Base-by-base conservation (phyloP, 2,888 invertebrate species). In the Himalopsyche anomala region DNA sequence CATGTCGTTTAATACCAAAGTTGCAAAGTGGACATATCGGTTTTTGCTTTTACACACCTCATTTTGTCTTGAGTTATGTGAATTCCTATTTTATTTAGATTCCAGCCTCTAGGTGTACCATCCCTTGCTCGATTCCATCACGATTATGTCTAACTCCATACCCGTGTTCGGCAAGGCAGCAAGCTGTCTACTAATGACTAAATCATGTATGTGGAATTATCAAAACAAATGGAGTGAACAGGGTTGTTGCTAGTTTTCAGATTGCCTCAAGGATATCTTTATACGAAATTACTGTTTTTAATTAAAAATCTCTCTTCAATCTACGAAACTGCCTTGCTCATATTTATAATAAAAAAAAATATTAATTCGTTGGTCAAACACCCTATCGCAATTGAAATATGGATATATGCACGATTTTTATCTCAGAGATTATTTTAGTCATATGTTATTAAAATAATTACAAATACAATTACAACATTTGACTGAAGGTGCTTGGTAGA, bases 151-250 rank as follows among this genome's bases (percentile, higher is more conserved):
- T 51, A 28, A 28, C 28, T 28, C 28, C 28, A 38, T 74, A 74
- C 15, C 74, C 74, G 5, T 36, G 74, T 74, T 74, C 74, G 36
- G 36, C 36, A 36, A 36, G 28, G 74, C 38, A 36, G 74, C 74
- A 74, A 36, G 12, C 74, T 36, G 74, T 15, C 74, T 11, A 15
- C 74, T 74, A 74, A 74, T 74, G 74, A 74, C 74, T 74, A 12
- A 74, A 36, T 74, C 74, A 74, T 74, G 74, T 74, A 74, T 38
- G 36, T 74, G 38, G 74, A 74, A 15, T 36, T 74, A 74, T 74
- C 15, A 36, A 74, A 74, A 38, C 74, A 74, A 19, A 38, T 74
- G 74, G 74, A 38, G 12, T 74, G 74, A 38, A 74, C 36, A 11
- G 74, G 38, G 38, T 12, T 5, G 74, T 9, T 36, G 36, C 36